Percentiles rank a stretch among this genome's conserved stretches.
phyloP scores from a whole-genome alignment of 1,140 invertebrate species.

The Drosophila sp. region DNA sequence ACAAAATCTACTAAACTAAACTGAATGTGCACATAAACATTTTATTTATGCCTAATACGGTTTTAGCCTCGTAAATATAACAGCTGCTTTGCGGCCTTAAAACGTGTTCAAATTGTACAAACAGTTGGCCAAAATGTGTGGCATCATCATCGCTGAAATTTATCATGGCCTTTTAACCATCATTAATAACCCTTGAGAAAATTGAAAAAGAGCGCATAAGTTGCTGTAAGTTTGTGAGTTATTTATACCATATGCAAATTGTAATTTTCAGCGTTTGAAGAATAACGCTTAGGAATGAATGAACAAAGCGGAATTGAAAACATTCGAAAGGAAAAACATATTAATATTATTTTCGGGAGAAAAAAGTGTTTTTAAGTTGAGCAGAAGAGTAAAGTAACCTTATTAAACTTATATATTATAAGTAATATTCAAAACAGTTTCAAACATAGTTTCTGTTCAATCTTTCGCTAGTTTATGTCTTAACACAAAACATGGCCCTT shows the following conservation, averaged over 20 bases:
- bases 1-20: conserved; percentile 6
- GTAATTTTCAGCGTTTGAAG: too few relatives aligned
- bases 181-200: conserved; percentile 6
- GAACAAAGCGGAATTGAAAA: too few relatives aligned
- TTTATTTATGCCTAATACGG: conserved; percentile 13
- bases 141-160: conserved; percentile 3
- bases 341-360: too few relatives aligned
- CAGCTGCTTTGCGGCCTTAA: conserved; percentile 22
- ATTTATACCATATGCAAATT: neutral
- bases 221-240: neutral
- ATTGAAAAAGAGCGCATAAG: neutral
- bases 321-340: too few relatives aligned
- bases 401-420: too few relatives aligned
- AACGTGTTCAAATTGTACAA: conserved; percentile 28
- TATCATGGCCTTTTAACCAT: neutral
- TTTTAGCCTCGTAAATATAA: conserved; percentile 23
- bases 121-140: neutral
- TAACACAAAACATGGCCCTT: neutral
- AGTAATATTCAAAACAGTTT: too few relatives aligned
- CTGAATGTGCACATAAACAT: conserved; percentile 18
- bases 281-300: too few relatives aligned
- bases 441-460: neutral
- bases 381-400: too few relatives aligned
- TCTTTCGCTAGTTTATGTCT: neutral
- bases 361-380: too few relatives aligned